Evolutionary conservation across 1,140 invertebrate species (phyloP).

Genomic region (Lordiphosa stackelbergi): DNA sequence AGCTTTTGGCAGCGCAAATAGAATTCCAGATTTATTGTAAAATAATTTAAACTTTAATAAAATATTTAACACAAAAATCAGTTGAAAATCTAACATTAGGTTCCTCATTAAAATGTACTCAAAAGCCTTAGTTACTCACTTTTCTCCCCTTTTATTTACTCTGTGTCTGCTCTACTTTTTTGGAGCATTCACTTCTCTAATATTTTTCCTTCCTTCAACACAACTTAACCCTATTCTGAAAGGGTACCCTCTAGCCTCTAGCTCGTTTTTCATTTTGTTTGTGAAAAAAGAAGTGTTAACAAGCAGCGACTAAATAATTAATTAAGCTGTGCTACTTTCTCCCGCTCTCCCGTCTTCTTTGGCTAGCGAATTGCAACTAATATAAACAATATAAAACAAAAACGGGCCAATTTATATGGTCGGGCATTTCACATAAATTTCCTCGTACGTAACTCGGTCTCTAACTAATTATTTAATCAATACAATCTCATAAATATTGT

Average conservation of each 20-base stretch:
- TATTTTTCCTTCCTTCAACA: conserved; percentile 19
- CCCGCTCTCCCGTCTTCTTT: background rate
- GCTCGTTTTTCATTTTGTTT: conserved; percentile 4
- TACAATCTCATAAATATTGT: conserved; percentile 50
- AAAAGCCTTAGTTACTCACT: too few species aligned
- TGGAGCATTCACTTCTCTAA: conserved; percentile 14
- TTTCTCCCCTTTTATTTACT: background rate
- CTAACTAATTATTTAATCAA: conserved; percentile 62
- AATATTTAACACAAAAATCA: background rate
- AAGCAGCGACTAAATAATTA: conserved; percentile 51
- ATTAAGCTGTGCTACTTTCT: conserved; percentile 24
- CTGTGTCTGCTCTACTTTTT: conserved; percentile 4
- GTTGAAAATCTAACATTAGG: background rate
- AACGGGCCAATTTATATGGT: conserved; percentile 26
- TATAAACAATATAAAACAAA: conserved; percentile 34
- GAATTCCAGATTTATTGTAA: too few species aligned
- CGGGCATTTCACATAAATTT: conserved; percentile 50
- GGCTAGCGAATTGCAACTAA: background rate
- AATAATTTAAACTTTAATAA: too few species aligned
- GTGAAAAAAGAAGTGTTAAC: conserved; percentile 41
- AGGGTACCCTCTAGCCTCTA: conserved; percentile 9
- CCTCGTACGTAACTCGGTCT: conserved; percentile 26
- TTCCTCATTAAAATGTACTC: conserved; percentile 1
- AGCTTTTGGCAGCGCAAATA: too few species aligned
- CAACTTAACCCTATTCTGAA: conserved; percentile 41